Conservation (phyloP, 2,888 invertebrate species). For the Hesperia comma region DNA sequence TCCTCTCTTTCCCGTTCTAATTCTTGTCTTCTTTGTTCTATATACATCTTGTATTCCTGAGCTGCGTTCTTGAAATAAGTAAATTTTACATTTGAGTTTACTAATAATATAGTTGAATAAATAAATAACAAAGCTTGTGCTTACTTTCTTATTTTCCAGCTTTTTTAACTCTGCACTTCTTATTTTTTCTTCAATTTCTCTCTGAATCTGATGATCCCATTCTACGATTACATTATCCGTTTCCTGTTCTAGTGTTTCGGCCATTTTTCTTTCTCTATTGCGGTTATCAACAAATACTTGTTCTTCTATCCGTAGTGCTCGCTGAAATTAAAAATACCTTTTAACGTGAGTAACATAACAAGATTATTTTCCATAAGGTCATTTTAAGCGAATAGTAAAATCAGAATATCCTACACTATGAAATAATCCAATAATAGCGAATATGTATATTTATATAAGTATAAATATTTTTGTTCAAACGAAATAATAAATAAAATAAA, state of each 20-base stretch:
- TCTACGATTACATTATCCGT: slow-evolving; percentile 51
- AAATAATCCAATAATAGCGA: neutral
- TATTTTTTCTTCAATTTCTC: slow-evolving; percentile 54
- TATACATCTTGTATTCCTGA: slow-evolving; percentile 62
- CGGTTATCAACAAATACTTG: slow-evolving; percentile 59
- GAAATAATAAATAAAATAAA: neutral
- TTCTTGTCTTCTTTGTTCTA: slow-evolving; percentile 56
- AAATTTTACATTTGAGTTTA: neutral
- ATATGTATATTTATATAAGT: slow-evolving; percentile 2
- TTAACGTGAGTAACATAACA: no score
- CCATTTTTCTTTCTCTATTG: slow-evolving; percentile 56
- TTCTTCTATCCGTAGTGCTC: slow-evolving; percentile 63
- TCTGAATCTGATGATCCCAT: slow-evolving; percentile 47
- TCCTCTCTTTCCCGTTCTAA: slow-evolving; percentile 55
- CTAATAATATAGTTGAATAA: neutral
- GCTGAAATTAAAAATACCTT: slow-evolving; percentile 50
- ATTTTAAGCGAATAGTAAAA: no score
- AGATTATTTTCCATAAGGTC: no score
- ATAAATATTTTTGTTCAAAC: neutral
- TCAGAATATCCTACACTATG: neutral
- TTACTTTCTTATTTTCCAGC: slow-evolving; percentile 57
- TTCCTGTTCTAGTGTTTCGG: slow-evolving; percentile 55
- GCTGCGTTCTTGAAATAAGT: slow-evolving; percentile 57
- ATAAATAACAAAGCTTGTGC: slow-evolving; percentile 6
- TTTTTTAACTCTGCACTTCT: slow-evolving; percentile 54